Base-by-base conservation (phyloP, 2,797 vertebrate genomes). In the Glossophaga mutica region DNA sequence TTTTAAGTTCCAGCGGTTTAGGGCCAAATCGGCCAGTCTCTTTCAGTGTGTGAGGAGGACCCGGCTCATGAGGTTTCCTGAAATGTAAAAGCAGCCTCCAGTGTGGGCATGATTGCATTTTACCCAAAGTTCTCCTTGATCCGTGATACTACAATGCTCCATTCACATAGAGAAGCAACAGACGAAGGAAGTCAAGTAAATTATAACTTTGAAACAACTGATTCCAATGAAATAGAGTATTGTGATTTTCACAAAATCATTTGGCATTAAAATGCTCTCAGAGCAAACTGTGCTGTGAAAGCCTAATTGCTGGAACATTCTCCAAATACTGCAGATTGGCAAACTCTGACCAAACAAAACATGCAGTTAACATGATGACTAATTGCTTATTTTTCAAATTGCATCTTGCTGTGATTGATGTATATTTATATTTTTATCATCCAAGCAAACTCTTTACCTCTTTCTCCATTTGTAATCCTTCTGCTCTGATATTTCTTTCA, bases 391-490 rank as follows among this genome's bases (percentile, higher is more conserved):
- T 91, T 96, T 90, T 26, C n/a, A 57, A 15, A 82, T 29, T 22
- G 4, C n/a, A 6, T 92, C 89, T 95, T 57, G 5, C 74, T 67
- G 70, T 50, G 85, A 77, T 32, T 68, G 15, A 67, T 32, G 6
- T 9, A 34, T 78, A 76, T 68, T 71, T 32, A 29, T 78, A 9
- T 52, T 89, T 84, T 21, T 86, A 96, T 94, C 91, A 95, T 39
- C 12, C 89, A 93, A 81, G 15, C 74, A 96, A 71, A 9, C 62
- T 2, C 93, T 88, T 98, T 98, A 99, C 99, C 99, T 99, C 99
- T 98, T 99, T 99, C 91, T 99, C 99, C 99, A 99, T 99, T 68
- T 99, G 99, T 88, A 99, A 96, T 85, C 99, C 99, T 98, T 99
- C 99, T 85, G 99, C 99, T 93, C 99, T 99, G 91, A 99, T 98